These are phyloP conservation scores for Papilio xuthus DNA, from an alignment of 1,140 invertebrate species.

Conservation along the genomic window DNA sequence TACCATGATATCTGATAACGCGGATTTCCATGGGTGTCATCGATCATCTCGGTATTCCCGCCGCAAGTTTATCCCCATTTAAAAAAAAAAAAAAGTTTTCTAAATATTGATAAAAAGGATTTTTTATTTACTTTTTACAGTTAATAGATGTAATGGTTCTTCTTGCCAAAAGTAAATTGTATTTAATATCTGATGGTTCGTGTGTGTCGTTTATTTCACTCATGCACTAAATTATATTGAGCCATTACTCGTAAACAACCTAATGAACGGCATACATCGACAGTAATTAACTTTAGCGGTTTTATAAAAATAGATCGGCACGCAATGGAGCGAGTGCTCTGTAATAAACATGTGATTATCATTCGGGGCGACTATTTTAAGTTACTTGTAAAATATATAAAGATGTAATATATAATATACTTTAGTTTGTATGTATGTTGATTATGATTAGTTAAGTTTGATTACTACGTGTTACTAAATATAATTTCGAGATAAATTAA, in stretches of 20 bases:
- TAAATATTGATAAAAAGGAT: too few species aligned
- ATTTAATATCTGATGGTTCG: neutral
- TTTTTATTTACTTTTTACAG: neutral
- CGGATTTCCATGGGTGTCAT: too few species aligned
- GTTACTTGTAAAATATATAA: neutral
- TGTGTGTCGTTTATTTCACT: neutral
- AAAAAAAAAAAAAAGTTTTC: too few species aligned
- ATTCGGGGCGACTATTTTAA: neutral
- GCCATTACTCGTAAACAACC: neutral
- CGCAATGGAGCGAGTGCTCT: neutral
- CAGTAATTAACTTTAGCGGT: slow-evolving; percentile 52
- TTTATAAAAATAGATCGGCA: slow-evolving; percentile 48
- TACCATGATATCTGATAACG: too few species aligned
- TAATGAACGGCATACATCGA: slow-evolving; percentile 25
- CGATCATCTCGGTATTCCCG: too few species aligned
- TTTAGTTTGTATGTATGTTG: neutral
- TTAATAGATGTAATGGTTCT: neutral
- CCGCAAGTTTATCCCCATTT: too few species aligned
- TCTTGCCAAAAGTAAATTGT: neutral
- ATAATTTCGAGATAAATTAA: neutral
- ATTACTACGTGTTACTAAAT: too few species aligned
- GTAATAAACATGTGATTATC: slow-evolving; percentile 38
- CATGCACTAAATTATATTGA: slow-evolving; percentile 26
- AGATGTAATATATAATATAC: neutral
- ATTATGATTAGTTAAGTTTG: neutral